Conservation (phyloP, 2,888 invertebrate species). For the Lasioglossum pauxillum region DNA sequence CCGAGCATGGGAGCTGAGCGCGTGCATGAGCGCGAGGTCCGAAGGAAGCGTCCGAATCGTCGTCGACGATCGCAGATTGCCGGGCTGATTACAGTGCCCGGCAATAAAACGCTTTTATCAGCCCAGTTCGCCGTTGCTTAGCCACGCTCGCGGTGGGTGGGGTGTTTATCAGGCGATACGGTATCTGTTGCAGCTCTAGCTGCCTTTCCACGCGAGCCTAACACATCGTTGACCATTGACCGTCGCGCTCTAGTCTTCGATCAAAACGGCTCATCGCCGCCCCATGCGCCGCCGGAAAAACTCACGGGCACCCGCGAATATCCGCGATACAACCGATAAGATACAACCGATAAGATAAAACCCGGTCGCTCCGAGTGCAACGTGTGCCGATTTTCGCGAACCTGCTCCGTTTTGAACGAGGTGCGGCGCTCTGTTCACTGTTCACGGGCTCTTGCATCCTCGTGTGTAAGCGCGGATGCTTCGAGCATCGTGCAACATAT, state of each 20-base stretch:
- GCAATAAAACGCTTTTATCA: constrained; percentile 60
- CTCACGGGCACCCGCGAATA: background rate
- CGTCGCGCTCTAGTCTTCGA: constrained; percentile 31
- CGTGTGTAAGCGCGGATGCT: background rate
- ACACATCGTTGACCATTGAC: constrained; percentile 20
- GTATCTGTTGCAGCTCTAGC: constrained; percentile 65
- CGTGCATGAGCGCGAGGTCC: background rate
- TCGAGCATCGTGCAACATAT: background rate
- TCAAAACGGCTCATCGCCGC: constrained; percentile 15
- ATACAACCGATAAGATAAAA: constrained; percentile 22
- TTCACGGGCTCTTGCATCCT: background rate
- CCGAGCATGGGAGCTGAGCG: background rate
- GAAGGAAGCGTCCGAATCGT: constrained; percentile 1
- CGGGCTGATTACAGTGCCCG: constrained; percentile 30
- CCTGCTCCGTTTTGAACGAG: background rate
- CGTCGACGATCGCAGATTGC: constrained; percentile 40
- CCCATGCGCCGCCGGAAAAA: background rate
- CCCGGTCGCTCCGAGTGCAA: background rate
- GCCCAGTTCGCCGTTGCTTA: constrained; percentile 19
- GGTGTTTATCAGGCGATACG: constrained; percentile 74
- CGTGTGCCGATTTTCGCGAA: background rate
- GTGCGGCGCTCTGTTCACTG: background rate
- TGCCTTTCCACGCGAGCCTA: constrained; percentile 45
- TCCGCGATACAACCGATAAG: constrained; percentile 13
- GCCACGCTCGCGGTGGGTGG: constrained; percentile 49